phyloP scores from a whole-genome alignment of 2,113 vertebrate species.

The Misgurnus anguillicaudatus region DNA sequence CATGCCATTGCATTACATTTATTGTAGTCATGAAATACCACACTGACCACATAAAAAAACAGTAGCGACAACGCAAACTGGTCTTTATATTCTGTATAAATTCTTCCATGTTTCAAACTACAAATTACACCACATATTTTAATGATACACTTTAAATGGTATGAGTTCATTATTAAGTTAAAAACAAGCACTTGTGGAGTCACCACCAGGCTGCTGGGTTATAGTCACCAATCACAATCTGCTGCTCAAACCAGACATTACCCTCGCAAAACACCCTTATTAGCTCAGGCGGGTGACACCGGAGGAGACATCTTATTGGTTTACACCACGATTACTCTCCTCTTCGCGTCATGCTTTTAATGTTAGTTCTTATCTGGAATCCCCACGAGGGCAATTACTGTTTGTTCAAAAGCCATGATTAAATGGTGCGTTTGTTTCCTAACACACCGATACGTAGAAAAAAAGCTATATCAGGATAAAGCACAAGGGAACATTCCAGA shows the following conservation, averaged over 20 bases:
- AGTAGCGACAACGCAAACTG: no score
- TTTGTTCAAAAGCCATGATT: constrained; percentile 50
- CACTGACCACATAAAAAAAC: not conserved
- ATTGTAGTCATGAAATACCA: not conserved
- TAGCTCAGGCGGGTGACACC: constrained; percentile 45
- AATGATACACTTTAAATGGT: constrained; percentile 35
- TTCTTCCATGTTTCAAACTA: constrained; percentile 37
- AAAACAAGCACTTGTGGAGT: constrained; percentile 52
- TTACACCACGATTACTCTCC: constrained; percentile 46
- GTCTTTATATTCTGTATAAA: no score
- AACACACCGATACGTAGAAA: constrained; percentile 29
- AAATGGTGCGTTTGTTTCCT: constrained; percentile 50
- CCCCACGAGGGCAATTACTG: constrained; percentile 56
- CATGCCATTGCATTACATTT: not conserved
- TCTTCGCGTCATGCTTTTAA: constrained; percentile 54
- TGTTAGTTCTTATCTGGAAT: constrained; percentile 55
- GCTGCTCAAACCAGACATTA: constrained; percentile 58
- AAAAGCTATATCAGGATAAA: constrained; percentile 28
- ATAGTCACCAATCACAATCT: constrained; percentile 48
- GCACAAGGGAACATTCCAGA: constrained; percentile 28
- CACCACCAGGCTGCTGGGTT: constrained; percentile 40
- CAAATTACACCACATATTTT: constrained; percentile 47
- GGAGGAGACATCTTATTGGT: constrained; percentile 48
- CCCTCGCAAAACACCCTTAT: constrained; percentile 52
- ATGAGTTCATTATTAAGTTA: constrained; percentile 43